Evolutionary conservation across 2,797 vertebrate species (phyloP).

Genomic region (Spheniscus humboldti): DNA sequence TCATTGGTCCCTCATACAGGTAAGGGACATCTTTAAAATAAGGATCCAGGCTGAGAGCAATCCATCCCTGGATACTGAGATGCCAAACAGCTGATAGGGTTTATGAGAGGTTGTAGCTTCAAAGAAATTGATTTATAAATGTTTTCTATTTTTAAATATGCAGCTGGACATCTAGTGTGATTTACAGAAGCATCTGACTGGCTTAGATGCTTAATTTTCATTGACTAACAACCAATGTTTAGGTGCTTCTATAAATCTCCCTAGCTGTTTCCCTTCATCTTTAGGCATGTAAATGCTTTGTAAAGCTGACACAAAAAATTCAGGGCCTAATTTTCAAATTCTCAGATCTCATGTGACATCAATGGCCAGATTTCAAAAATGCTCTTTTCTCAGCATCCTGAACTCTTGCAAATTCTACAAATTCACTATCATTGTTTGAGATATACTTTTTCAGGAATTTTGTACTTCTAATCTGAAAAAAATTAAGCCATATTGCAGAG

Average conservation of each 20-base stretch:
- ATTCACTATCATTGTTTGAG: background rate
- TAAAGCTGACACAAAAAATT: background rate
- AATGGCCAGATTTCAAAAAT: background rate
- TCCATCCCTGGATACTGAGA: background rate
- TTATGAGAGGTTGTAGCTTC: background rate
- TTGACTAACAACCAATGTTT: background rate
- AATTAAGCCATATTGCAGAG: background rate
- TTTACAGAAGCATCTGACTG: background rate
- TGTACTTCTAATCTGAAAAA: background rate
- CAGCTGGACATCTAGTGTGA: background rate
- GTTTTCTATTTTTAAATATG: background rate
- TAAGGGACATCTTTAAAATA: background rate
- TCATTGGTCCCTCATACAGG: background rate
- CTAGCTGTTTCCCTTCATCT: background rate
- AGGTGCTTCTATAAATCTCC: background rate
- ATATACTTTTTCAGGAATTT: background rate
- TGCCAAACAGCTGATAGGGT: background rate
- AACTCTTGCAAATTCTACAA: background rate
- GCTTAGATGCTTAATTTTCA: background rate
- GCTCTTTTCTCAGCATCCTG: background rate
- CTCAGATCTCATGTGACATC: background rate
- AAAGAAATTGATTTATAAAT: slow-evolving; percentile 12
- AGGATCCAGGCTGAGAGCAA: background rate
- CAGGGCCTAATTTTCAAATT: background rate
- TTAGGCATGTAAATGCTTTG: background rate